These are phyloP conservation scores for Myopa tessellatipennis DNA, from an alignment of 2,888 invertebrate genomes.

Conservation along the genomic window DNA sequence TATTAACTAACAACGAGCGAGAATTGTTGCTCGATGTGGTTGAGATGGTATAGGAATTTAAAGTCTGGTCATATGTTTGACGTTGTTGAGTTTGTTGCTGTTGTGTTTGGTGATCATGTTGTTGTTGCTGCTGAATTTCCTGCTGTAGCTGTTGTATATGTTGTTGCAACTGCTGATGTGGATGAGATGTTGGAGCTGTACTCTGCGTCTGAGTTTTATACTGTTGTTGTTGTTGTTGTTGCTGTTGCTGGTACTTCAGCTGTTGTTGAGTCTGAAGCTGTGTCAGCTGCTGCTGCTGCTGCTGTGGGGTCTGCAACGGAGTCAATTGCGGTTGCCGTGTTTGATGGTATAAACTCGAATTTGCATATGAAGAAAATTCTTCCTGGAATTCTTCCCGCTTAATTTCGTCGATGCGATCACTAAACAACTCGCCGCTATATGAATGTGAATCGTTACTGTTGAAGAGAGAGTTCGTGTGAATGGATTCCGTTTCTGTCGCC, in stretches of 20 bases:
- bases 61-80: conserved; percentile 25
- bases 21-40: conserved; percentile 2
- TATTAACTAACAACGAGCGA: conserved; percentile 19
- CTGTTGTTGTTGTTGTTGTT: conserved; percentile 34
- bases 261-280: conserved; percentile 35
- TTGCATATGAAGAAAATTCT: conserved; percentile 47
- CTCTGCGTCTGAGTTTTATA: conserved; percentile 5
- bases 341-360: conserved; percentile 42
- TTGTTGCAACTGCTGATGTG: conserved; percentile 25
- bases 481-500: conserved; percentile 9
- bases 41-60: conserved; percentile 33
- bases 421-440: conserved; percentile 59
- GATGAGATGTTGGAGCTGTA: background rate
- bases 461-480: conserved; percentile 1
- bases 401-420: conserved; percentile 57
- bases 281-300: conserved; percentile 39
- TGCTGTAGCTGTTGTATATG: conserved; percentile 39
- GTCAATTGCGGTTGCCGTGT: conserved; percentile 52
- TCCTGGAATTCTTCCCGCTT: conserved; percentile 47
- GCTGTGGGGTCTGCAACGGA: conserved; percentile 34
- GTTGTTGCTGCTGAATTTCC: conserved; percentile 36
- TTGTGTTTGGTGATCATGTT: conserved; percentile 28
- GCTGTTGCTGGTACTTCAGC: conserved; percentile 40
- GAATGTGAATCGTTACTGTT: conserved; percentile 44
- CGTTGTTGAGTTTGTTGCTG: conserved; percentile 36